Evolutionary conservation across 2,797 vertebrate species (phyloP).

Genomic region (Melanotaenia nigrans): DNA sequence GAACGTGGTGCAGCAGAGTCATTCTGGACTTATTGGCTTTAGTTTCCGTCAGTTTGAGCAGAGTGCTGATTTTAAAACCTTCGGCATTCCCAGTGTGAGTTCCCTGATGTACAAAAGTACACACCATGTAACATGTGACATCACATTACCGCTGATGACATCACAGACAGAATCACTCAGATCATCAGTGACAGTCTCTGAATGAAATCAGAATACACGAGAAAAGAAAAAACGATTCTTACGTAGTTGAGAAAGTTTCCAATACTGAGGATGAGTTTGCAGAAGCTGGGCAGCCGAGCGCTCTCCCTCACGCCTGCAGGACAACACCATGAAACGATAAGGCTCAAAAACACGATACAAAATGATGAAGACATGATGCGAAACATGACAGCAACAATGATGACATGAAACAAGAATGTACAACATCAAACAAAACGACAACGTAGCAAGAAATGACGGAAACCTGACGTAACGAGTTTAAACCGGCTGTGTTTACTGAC

Average conservation of each 20-base stretch:
- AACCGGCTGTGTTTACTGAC: slow-evolving; percentile 66
- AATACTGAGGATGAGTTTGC: slow-evolving; percentile 89
- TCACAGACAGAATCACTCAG: no score
- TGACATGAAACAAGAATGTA: no score
- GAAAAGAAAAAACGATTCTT: slow-evolving; percentile 49
- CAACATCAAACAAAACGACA: no score
- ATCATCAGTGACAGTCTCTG: background rate
- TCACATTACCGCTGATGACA: background rate
- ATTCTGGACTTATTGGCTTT: slow-evolving; percentile 89
- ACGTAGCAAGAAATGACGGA: no score
- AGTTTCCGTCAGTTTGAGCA: slow-evolving; percentile 90
- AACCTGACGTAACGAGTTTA: no score
- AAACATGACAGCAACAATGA: no score
- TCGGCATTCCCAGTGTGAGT: slow-evolving; percentile 89
- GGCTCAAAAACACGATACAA: background rate
- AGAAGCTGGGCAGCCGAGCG: slow-evolving; percentile 85
- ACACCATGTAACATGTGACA: background rate
- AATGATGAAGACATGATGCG: no score
- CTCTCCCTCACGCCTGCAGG: slow-evolving; percentile 84
- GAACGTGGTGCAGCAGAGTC: slow-evolving; percentile 88
- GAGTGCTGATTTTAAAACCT: slow-evolving; percentile 90
- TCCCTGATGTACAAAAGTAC: slow-evolving; percentile 74
- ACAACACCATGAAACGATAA: background rate
- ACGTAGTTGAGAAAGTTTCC: slow-evolving; percentile 94
- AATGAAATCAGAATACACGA: no score